phyloP scores from a whole-genome alignment of 2,113 vertebrate genomes.

The Hydropotes inermis region DNA sequence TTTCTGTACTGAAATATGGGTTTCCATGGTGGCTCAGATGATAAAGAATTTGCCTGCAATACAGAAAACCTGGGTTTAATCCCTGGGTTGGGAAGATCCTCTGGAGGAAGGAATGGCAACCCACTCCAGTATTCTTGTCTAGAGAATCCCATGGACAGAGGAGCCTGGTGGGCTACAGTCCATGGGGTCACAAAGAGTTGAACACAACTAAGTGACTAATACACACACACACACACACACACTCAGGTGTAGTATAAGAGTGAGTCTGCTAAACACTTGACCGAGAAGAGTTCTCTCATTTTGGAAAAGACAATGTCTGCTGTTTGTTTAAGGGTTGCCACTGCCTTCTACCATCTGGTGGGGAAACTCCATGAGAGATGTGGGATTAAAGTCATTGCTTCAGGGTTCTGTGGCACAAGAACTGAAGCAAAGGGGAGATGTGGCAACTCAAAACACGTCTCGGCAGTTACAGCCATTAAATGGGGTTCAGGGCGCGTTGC shows the following conservation, averaged over 20 bases:
- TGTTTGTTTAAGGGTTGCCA: not conserved
- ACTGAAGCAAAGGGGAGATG: not conserved
- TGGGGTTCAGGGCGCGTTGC: not conserved
- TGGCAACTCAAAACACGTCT: not conserved
- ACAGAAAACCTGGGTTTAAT: not conserved
- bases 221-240: not conserved
- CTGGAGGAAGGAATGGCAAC: not conserved
- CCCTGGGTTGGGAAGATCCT: not conserved
- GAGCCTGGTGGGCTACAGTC: not conserved
- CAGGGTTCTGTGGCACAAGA: not conserved
- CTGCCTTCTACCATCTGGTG: not conserved
- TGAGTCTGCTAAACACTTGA: not conserved
- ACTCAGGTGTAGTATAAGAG: not conserved
- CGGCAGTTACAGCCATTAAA: not conserved
- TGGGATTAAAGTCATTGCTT: not conserved
- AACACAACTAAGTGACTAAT: not conserved
- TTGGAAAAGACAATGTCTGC: not conserved
- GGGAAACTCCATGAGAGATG: not conserved
- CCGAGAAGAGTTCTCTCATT: not conserved
- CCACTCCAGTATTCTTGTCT: not conserved
- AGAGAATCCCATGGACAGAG: not conserved
- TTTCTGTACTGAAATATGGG: not conserved
- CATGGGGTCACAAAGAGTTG: not conserved
- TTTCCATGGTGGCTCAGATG: not conserved
- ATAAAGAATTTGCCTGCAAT: not conserved